phyloP scores from a whole-genome alignment of 2,888 invertebrate genomes.

The Venusia cambrica region DNA sequence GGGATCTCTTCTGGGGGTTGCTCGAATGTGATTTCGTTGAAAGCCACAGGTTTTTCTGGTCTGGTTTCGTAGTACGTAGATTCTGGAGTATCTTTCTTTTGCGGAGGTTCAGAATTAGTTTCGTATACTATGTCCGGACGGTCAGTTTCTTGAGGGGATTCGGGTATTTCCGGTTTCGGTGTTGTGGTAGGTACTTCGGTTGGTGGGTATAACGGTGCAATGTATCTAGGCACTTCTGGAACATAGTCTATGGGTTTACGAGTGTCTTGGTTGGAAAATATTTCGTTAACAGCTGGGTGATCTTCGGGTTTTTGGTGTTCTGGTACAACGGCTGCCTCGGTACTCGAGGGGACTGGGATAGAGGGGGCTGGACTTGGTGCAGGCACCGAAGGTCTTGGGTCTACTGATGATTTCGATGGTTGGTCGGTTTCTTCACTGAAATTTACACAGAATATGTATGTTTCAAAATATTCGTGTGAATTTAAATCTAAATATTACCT shows the following conservation, averaged over 20 bases:
- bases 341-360: constrained; percentile 1
- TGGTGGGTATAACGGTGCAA: constrained; percentile 12
- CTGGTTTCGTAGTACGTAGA: constrained; percentile 26
- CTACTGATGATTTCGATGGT: constrained; percentile 4
- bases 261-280: constrained; percentile 5
- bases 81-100: constrained; percentile 20
- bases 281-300: constrained; percentile 19
- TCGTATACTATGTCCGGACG: constrained; percentile 28
- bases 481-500: no score
- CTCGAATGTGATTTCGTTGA: constrained; percentile 23
- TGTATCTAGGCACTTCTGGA: constrained; percentile 20
- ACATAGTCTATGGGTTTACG: constrained; percentile 21
- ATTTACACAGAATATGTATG: no score
- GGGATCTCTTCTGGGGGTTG: constrained; percentile 13
- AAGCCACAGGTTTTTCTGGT: constrained; percentile 24
- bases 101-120: constrained; percentile 21
- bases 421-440: constrained; percentile 47
- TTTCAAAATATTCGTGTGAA: no score
- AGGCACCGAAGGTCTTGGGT: no score
- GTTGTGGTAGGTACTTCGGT: constrained; percentile 4
- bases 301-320: constrained; percentile 22
- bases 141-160: constrained; percentile 23
- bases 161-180: constrained; percentile 29
- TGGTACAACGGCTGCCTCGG: constrained; percentile 19
- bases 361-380: not conserved